Conservation (phyloP, 2,888 invertebrate species). For the Phyllotreta striolata region DNA sequence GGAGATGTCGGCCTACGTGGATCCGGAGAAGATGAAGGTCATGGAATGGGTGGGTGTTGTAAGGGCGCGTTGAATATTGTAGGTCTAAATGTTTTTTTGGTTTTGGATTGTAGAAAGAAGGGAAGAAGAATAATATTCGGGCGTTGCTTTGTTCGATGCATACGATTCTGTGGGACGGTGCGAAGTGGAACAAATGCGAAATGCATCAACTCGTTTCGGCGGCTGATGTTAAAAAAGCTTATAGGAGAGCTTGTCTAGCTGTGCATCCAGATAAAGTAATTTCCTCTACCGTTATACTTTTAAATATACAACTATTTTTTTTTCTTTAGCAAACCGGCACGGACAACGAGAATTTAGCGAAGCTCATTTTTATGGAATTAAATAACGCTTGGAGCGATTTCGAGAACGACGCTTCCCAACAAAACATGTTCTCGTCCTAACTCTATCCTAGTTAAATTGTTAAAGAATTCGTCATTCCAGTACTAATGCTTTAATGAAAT, state of each 20-base stretch:
- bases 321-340: constrained; percentile 85
- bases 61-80: neutral
- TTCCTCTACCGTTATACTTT: neutral
- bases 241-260: constrained; percentile 93
- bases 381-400: constrained; percentile 99
- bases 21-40: constrained; percentile 87
- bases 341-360: constrained; percentile 91
- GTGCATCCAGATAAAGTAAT: constrained; percentile 98
- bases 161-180: constrained; percentile 91
- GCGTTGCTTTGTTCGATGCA: constrained; percentile 95
- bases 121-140: constrained; percentile 95
- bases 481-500: constrained; percentile 34
- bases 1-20: constrained; percentile 85
- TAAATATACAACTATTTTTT: constrained; percentile 28
- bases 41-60: constrained; percentile 73
- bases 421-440: constrained; percentile 67
- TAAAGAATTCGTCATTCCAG: constrained; percentile 43
- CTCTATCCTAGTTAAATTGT: neutral
- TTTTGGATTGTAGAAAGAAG: constrained; percentile 75
- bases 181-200: constrained; percentile 91
- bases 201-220: constrained; percentile 94
- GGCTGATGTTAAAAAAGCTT: constrained; percentile 94
- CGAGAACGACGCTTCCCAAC: constrained; percentile 82
- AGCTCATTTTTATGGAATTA: constrained; percentile 97
- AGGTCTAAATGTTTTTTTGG: constrained; percentile 6